Evolutionary conservation across 64 coral and sea anemone genomes (phyloP).

Genomic region (Montipora capricornis): DNA sequence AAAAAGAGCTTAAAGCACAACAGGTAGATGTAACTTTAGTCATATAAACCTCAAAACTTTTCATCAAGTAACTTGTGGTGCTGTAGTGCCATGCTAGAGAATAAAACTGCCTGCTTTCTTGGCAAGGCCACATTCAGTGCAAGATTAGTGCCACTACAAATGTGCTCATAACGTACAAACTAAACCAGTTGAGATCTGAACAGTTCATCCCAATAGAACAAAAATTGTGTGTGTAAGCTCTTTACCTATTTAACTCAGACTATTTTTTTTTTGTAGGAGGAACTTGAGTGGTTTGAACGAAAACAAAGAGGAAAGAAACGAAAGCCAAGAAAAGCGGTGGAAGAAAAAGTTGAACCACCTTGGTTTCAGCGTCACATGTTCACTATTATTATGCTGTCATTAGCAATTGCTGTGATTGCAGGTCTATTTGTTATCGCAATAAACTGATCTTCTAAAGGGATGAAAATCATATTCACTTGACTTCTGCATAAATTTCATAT

Average conservation of each 20-base stretch:
- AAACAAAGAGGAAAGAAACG: slow-evolving; percentile 86
- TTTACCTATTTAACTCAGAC: neutral
- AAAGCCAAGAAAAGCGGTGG: slow-evolving; percentile 82
- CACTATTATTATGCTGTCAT: slow-evolving; percentile 57
- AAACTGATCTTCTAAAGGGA: neutral
- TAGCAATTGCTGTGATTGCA: slow-evolving; percentile 66
- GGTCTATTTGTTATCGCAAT: slow-evolving; percentile 85
- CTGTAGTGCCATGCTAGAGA: no score
- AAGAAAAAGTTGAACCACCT: slow-evolving; percentile 76
- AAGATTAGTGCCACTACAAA: no score
- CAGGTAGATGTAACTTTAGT: slow-evolving; percentile 36
- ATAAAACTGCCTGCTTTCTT: no score
- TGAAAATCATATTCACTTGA: neutral
- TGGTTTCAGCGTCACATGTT: slow-evolving; percentile 72
- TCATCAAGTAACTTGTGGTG: no score
- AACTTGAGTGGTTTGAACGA: slow-evolving; percentile 93
- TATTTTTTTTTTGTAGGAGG: slow-evolving; percentile 63
- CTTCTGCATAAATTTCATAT: no score
- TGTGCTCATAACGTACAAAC: no score
- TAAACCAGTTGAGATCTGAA: no score
- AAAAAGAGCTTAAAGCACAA: slow-evolving; percentile 86
- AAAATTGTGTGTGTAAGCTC: neutral
- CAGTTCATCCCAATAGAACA: no score
- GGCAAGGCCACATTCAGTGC: no score
- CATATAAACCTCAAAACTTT: no score